These are phyloP conservation scores for Onchidella celtica DNA, from an alignment of 2,888 invertebrate species.

Conservation along the genomic window DNA sequence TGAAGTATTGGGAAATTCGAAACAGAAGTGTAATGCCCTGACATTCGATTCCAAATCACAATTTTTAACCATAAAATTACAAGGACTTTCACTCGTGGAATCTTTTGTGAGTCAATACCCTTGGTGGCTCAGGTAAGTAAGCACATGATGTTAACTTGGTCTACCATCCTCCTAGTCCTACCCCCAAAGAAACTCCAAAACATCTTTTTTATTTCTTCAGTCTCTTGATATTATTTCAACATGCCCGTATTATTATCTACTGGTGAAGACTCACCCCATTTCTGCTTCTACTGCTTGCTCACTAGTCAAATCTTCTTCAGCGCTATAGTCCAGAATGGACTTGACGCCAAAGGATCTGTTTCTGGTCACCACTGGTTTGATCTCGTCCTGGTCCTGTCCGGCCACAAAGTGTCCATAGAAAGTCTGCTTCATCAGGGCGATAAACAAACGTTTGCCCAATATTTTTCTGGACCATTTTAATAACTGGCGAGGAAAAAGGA, in stretches of 20 bases:
- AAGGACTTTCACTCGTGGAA: too few relatives aligned
- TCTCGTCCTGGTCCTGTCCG: slow-evolving; percentile 84
- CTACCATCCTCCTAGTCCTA: too few relatives aligned
- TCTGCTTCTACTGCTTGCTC: slow-evolving; percentile 97
- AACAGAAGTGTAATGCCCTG: too few relatives aligned
- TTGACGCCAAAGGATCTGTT: slow-evolving; percentile 97
- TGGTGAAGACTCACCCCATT: slow-evolving; percentile 92
- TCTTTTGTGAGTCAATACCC: too few relatives aligned
- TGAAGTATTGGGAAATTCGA: too few relatives aligned
- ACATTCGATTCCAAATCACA: too few relatives aligned
- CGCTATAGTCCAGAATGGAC: slow-evolving; percentile 98
- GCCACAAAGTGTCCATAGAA: slow-evolving; percentile 99
- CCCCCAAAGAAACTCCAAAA: neutral
- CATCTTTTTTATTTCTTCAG: too few relatives aligned
- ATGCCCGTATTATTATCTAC: too few relatives aligned
- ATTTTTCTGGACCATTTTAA: slow-evolving; percentile 88
- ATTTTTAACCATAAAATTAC: too few relatives aligned
- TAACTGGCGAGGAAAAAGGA: slow-evolving; percentile 63
- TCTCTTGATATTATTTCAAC: too few relatives aligned
- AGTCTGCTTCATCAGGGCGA: slow-evolving; percentile 92
- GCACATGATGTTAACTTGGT: too few relatives aligned
- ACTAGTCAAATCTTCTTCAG: slow-evolving; percentile 92
- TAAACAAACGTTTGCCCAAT: slow-evolving; percentile 91
- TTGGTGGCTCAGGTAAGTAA: too few relatives aligned
- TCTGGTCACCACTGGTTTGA: slow-evolving; percentile 81